Evolutionary conservation across 2,113 vertebrate species (phyloP).

Genomic region (Ceratotherium simum): DNA sequence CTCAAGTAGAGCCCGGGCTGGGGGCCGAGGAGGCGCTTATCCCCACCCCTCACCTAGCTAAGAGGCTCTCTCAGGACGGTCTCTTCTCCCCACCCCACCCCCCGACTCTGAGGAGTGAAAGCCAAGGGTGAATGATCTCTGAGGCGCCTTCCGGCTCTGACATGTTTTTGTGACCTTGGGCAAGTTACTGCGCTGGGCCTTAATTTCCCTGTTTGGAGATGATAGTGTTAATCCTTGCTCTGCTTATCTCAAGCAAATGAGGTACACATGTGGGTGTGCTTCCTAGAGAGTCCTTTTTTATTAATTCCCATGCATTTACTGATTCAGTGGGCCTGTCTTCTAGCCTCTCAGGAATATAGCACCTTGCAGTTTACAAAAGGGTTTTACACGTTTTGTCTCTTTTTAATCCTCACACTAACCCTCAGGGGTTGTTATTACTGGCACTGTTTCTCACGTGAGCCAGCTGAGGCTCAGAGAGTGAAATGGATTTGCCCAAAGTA

Average conservation of each 20-base stretch:
- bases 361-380: fast-evolving
- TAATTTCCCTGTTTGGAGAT: fast-evolving
- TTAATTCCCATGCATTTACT: fast-evolving
- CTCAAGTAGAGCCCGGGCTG: not conserved
- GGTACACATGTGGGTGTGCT: fast-evolving
- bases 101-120: not conserved
- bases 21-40: not conserved
- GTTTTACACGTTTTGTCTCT: fast-evolving
- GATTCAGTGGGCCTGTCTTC: not conserved
- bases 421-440: fast-evolving
- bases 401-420: not conserved
- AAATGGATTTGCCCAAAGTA: not conserved
- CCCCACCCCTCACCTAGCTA: not conserved
- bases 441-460: not conserved
- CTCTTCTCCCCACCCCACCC: not conserved
- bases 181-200: not conserved
- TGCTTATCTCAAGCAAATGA: fast-evolving
- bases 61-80: too few relatives aligned
- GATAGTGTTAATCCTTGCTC: fast-evolving
- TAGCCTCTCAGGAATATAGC: too few relatives aligned
- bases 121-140: not conserved
- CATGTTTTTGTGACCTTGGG: too few relatives aligned
- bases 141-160: not conserved
- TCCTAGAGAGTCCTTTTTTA: too few relatives aligned
- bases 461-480: not conserved